Base-by-base conservation (phyloP, 2,113 vertebrate species). In the Lanius collurio region DNA sequence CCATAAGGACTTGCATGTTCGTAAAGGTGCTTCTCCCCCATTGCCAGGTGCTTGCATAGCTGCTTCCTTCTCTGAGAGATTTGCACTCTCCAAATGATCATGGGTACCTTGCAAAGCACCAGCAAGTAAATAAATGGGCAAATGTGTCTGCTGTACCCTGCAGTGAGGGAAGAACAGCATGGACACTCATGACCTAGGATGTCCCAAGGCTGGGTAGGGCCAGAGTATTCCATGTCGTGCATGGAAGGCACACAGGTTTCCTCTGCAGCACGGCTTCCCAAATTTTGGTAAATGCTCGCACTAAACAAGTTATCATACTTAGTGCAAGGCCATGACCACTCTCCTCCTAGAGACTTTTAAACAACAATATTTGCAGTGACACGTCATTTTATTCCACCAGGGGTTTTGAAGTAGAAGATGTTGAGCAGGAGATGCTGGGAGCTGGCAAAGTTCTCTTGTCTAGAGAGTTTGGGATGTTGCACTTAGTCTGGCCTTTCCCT, bases 171-270 rank as follows among this genome's bases (percentile, higher is more conserved):
- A 47, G 33, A 71, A 81, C 18, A 14, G 14, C 23, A 27, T 0
- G 4, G 46, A 68, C 20, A 11, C 33, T 28, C 0, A 0, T 26
- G n/a, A 17, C 1, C 4, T 39, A 31, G 21, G 18, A 10, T 60
- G 15, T 46, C 13, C 26, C 30, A 44, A 41, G 14, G 3, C 42
- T 77, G 31, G 18, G 30, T 63, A 74, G 30, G 39, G 15, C 13
- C 17, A 67, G 33, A 59, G 10, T 44, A 67, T 15, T 27, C 47
- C 1, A 2, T 13, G 44, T 46, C 0, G 2, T 3, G 0, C 23
- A 56, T 50, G 53, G 71, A 73, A 88, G 18, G 31, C 46, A 74
- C 1, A 1, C 10, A 46, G 37, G 11, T 56, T 57, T 91, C 24
- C 64, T 70, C 42, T 11, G 4, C 24, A 77, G 18, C 1, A 4